phyloP scores from a whole-genome alignment of 1,140 invertebrate species.

The Matsumurasca onukii region DNA sequence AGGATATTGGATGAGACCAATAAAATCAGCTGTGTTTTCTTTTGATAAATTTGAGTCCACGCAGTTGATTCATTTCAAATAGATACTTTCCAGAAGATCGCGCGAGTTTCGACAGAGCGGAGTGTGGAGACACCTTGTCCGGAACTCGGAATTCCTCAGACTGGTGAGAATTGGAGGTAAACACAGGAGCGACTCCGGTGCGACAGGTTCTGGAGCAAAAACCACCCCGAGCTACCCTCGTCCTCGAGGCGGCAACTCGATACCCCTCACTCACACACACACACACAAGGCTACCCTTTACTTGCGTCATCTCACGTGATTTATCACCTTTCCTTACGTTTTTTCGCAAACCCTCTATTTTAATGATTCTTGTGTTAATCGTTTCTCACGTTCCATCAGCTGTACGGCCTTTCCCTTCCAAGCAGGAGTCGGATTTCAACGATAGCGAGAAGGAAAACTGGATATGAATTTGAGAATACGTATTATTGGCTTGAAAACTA shows the following conservation, averaged over 20 bases:
- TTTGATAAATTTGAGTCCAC: no score
- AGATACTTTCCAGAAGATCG: no score
- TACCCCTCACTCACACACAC: no score
- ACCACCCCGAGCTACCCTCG: constrained; percentile 11
- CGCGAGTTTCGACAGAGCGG: neutral
- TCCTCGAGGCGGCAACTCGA: constrained; percentile 8
- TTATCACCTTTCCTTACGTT: constrained; percentile 17
- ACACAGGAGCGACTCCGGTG: neutral
- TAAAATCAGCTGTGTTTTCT: no score
- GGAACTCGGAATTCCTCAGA: constrained; percentile 9
- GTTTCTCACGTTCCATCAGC: constrained; percentile 5
- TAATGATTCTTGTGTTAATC: neutral
- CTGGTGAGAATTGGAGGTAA: constrained; percentile 16
- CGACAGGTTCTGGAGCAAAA: constrained; percentile 18
- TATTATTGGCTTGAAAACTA: no score
- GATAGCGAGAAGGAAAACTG: no score
- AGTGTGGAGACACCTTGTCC: neutral
- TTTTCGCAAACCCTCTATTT: constrained; percentile 13
- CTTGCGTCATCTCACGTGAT: neutral
- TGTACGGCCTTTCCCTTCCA: neutral
- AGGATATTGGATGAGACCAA: no score
- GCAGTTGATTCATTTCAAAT: no score
- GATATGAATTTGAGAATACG: no score
- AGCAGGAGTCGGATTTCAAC: no score
- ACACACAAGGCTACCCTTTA: constrained; percentile 18